Conservation (phyloP, 2,888 invertebrate genomes). For the Calliphora vomitoria region DNA sequence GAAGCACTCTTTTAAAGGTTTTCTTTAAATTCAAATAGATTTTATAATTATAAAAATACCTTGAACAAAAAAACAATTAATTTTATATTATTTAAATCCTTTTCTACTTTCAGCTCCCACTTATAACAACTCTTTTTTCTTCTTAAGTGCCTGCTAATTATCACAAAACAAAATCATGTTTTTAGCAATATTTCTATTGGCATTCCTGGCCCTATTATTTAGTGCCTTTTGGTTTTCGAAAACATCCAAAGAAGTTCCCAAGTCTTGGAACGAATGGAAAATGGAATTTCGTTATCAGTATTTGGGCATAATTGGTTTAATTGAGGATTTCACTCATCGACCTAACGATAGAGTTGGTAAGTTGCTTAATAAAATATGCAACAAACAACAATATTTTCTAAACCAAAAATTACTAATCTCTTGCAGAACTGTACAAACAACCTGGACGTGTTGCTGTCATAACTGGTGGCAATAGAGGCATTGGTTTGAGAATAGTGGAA, state of each 20-base stretch:
- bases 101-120: background rate
- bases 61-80: no score
- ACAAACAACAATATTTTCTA: no score
- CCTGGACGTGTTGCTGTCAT: slow-evolving; percentile 90
- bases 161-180: slow-evolving; percentile 71
- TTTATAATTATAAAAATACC: no score
- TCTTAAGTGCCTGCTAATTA: background rate
- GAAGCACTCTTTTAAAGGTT: no score
- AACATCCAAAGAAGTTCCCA: slow-evolving; percentile 84
- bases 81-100: background rate
- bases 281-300: slow-evolving; percentile 83
- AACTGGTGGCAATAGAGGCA: slow-evolving; percentile 94
- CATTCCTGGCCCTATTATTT: slow-evolving; percentile 76
- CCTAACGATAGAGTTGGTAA: slow-evolving; percentile 82
- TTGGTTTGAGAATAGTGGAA: slow-evolving; percentile 91
- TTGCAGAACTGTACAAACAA: slow-evolving; percentile 87
- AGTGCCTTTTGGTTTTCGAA: slow-evolving; percentile 82
- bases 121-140: background rate
- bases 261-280: slow-evolving; percentile 83
- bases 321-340: slow-evolving; percentile 81
- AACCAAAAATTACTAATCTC: slow-evolving; percentile 29
- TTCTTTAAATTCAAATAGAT: no score
- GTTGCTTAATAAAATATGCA: slow-evolving; percentile 69
- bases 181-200: slow-evolving; percentile 72
- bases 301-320: slow-evolving; percentile 80